phyloP scores from a whole-genome alignment of 2,797 vertebrate species.

The Chiloscyllium punctatum region DNA sequence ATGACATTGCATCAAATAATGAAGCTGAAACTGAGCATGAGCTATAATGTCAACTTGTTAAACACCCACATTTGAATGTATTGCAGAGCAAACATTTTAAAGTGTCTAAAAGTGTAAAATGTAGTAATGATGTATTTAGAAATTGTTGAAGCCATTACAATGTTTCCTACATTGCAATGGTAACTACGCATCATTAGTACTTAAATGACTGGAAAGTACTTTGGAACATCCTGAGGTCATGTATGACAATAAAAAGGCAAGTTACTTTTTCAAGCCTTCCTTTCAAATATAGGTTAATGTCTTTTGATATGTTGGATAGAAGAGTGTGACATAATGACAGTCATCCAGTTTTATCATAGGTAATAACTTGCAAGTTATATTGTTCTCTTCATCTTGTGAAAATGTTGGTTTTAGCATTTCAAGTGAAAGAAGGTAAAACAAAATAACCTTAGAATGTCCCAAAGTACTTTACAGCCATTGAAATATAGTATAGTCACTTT shows the following conservation, averaged over 20 bases:
- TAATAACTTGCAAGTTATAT: background rate
- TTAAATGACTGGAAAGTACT: background rate
- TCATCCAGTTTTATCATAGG: background rate
- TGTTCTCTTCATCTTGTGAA: background rate
- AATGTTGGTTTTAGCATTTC: background rate
- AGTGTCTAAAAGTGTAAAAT: background rate
- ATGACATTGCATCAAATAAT: background rate
- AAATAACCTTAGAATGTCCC: too few species aligned
- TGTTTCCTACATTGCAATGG: background rate
- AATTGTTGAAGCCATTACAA: background rate
- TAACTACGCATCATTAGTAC: background rate
- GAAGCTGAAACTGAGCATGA: background rate
- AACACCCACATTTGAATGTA: background rate
- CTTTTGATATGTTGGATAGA: background rate
- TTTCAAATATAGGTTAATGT: background rate
- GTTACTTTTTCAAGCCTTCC: background rate
- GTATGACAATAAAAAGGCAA: background rate
- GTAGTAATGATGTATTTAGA: background rate
- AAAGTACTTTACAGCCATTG: too few species aligned
- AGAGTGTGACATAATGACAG: background rate
- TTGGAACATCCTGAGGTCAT: background rate
- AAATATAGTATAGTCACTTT: too few species aligned
- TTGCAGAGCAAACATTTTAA: background rate
- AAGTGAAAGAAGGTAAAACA: background rate
- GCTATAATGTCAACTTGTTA: background rate